Percentiles rank a stretch among this genome's conserved stretches.
Evolutionary conservation across 2,113 vertebrate genomes (phyloP).

Genomic region (Platycercus adscitus): DNA sequence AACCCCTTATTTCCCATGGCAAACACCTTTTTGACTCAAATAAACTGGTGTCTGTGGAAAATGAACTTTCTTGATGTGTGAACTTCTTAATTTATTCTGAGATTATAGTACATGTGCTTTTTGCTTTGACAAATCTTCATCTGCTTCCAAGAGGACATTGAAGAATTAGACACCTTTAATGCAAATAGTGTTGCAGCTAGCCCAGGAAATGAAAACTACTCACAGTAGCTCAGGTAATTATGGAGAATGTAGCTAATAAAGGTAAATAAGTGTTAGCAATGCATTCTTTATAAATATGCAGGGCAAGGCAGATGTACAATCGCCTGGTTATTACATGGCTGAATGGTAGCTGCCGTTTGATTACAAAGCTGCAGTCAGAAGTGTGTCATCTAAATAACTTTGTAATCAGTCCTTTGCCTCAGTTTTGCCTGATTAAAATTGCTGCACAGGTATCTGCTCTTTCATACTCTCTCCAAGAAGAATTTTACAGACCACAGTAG

Average conservation of each 20-base stretch:
- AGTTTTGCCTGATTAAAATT: slow-evolving; percentile 44
- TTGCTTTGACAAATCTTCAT: not conserved
- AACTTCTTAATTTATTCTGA: not conserved
- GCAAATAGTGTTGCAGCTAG: not conserved
- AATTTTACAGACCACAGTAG: not conserved
- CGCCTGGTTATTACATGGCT: not conserved
- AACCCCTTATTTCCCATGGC: not conserved
- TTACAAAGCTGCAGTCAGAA: slow-evolving; percentile 25
- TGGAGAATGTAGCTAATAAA: not conserved
- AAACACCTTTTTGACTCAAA: not conserved
- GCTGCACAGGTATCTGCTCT: not conserved
- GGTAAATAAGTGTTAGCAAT: not conserved
- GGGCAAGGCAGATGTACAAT: not conserved
- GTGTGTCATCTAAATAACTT: slow-evolving; percentile 15
- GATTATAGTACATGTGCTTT: rapidly evolving
- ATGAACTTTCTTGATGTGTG: not conserved
- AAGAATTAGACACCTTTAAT: not conserved
- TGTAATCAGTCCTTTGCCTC: slow-evolving; percentile 43
- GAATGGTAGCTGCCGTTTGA: not conserved
- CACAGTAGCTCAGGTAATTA: not conserved
- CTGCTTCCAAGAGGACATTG: not conserved
- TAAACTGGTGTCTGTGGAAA: rapidly evolving
- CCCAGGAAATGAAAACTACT: not conserved
- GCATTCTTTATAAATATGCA: not conserved
- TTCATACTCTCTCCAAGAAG: not conserved